A percentile compares a stretch with the other conserved stretches of the same genome.
These are phyloP conservation scores for Coleophora flavipennella DNA, from an alignment of 2,888 invertebrate genomes.

Conservation along the genomic window DNA sequence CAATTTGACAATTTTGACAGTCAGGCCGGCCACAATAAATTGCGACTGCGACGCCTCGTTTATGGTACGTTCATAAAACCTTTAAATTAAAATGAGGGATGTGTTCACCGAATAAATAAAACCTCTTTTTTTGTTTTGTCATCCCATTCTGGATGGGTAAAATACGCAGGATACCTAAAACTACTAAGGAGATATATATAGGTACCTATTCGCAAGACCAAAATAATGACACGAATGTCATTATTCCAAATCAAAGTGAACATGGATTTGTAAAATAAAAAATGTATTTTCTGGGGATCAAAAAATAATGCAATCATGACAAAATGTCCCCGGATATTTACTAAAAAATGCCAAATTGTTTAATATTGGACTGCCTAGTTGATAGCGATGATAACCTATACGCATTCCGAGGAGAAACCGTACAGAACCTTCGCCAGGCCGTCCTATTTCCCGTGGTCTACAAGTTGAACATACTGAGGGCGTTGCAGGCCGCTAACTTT, in stretches of 20 bases:
- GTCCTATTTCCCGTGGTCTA: slow-evolving; percentile 37
- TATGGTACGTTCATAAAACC: background rate
- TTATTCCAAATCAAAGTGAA: background rate
- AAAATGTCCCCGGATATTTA: slow-evolving; percentile 24
- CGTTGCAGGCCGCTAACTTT: slow-evolving; percentile 44
- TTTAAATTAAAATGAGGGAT: no score
- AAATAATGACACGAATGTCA: background rate
- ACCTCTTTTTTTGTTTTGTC: no score
- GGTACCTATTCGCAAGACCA: background rate
- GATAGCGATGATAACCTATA: slow-evolving; percentile 40
- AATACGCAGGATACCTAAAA: no score
- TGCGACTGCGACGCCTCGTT: no score
- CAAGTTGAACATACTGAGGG: slow-evolving; percentile 41
- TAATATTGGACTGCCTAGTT: slow-evolving; percentile 39
- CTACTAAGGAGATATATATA: no score
- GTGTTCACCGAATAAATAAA: no score
- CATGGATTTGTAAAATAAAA: background rate
- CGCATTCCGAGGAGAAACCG: slow-evolving; percentile 38
- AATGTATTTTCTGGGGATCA: background rate
- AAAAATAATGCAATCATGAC: slow-evolving; percentile 10
- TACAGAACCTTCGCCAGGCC: slow-evolving; percentile 43
- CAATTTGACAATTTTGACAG: slow-evolving; percentile 17
- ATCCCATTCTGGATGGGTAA: no score
- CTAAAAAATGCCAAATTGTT: slow-evolving; percentile 53
- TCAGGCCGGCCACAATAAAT: no score